Evolutionary conservation across 2,113 vertebrate genomes (phyloP).

Genomic region (Gallinago undulata): DNA sequence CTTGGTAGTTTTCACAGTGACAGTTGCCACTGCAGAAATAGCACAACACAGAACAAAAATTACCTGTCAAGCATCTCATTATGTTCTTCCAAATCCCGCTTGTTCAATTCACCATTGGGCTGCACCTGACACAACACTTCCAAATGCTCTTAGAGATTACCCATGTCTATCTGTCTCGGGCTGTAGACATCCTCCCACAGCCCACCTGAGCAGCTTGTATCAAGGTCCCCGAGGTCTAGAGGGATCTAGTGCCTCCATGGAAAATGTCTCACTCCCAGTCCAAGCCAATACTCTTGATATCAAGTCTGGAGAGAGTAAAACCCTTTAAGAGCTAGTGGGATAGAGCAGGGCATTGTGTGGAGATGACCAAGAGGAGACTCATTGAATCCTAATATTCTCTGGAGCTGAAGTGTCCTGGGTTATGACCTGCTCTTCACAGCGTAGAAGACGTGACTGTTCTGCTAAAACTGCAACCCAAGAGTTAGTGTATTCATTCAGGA

Average conservation of each 20-base stretch:
- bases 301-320: neutral
- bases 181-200: neutral
- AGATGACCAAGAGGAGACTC: neutral
- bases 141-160: neutral
- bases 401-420: neutral
- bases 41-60: conserved; percentile 69
- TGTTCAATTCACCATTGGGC: conserved; percentile 37
- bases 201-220: neutral
- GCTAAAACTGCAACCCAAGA: neutral
- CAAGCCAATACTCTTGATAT: accelerated
- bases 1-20: conserved; percentile 60
- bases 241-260: neutral
- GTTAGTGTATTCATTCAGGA: neutral
- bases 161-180: accelerated
- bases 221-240: neutral
- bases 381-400: neutral
- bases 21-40: conserved; percentile 69
- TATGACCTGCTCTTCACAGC: neutral
- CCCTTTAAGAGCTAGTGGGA: neutral
- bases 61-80: conserved; percentile 66
- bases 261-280: neutral
- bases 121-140: conserved; percentile 40
- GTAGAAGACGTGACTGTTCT: neutral
- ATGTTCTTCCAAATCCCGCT: conserved; percentile 42
- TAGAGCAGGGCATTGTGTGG: neutral